phyloP scores from a whole-genome alignment of 2,113 vertebrate species.

The Podarcis cretensis region DNA sequence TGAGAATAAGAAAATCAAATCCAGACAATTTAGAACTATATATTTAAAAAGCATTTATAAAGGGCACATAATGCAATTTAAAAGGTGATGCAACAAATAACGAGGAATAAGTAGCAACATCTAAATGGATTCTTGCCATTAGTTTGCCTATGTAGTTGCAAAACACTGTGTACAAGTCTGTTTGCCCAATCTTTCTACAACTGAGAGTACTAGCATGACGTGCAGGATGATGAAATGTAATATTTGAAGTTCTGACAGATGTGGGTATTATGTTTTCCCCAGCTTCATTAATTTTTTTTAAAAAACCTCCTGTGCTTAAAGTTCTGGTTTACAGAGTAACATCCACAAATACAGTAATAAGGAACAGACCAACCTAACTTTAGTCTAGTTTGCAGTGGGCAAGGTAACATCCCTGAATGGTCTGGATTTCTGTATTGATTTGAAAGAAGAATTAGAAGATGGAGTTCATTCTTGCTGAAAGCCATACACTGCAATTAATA shows the following conservation, averaged over 20 bases:
- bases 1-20: background rate
- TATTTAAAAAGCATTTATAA: background rate
- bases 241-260: slow-evolving; percentile 10
- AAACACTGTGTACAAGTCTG: background rate
- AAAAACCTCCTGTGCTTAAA: background rate
- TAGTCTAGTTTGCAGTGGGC: background rate
- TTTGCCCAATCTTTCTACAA: background rate
- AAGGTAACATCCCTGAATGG: background rate
- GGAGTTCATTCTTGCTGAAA: background rate
- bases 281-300: background rate
- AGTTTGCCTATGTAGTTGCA: background rate
- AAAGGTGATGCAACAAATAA: background rate
- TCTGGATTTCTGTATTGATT: background rate
- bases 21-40: background rate
- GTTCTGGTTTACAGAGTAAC: background rate
- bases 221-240: background rate
- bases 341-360: background rate
- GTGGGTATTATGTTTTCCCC: slow-evolving; percentile 1
- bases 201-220: background rate
- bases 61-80: background rate
- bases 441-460: background rate
- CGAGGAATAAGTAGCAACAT: background rate
- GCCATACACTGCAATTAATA: background rate
- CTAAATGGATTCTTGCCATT: background rate
- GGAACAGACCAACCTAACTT: background rate